Percentiles rank a stretch among this genome's conserved stretches.
phyloP scores from a whole-genome alignment of 2,797 vertebrate genomes.

The Pangasius mekongensis region DNA sequence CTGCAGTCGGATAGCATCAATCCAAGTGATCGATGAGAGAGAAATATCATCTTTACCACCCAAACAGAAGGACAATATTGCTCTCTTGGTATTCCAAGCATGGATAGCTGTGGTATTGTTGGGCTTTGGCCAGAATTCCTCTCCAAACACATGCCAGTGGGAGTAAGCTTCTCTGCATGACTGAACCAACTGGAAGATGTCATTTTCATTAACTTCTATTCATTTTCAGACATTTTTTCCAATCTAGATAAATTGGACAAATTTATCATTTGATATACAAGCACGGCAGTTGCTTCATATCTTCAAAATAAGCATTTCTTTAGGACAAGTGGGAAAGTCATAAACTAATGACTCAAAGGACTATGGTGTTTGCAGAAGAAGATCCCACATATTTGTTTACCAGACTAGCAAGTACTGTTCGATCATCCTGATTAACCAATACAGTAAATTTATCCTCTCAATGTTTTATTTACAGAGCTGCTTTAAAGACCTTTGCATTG shows the following conservation, averaged over 20 bases:
- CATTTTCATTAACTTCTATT: background rate
- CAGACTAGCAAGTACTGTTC: background rate
- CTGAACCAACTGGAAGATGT: background rate
- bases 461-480: background rate
- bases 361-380: background rate
- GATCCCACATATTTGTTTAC: background rate
- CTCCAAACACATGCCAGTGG: background rate
- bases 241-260: background rate
- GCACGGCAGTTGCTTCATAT: background rate
- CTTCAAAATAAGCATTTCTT: background rate
- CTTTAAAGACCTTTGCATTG: background rate
- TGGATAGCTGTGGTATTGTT: background rate
- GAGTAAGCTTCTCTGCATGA: background rate
- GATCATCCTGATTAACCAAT: background rate
- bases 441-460: background rate
- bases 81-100: background rate
- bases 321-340: background rate
- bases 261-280: background rate
- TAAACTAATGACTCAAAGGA: background rate
- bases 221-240: background rate
- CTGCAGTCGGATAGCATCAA: background rate
- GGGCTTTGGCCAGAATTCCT: constrained; percentile 3
- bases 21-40: background rate
- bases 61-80: background rate
- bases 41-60: background rate